Evolutionary conservation across 2,888 invertebrate species (phyloP), one percentile per base, ranked within the genome.

Genomic region (Quadroppia sp.): DNA sequence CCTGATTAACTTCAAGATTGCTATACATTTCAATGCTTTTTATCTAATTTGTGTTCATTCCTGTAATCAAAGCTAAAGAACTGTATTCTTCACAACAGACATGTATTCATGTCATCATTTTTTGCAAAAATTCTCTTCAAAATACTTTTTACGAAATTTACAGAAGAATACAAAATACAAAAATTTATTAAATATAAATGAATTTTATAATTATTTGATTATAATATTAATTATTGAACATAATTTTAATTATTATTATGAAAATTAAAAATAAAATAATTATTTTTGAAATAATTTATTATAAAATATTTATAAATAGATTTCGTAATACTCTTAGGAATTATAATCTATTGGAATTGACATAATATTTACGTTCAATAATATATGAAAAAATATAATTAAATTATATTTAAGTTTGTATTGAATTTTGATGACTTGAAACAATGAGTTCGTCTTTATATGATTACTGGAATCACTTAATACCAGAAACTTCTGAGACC

Each of bases 1-100:
- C 28, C 61, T 61, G 61, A 61, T 61, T 61, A 61, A 61, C 61
- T 61, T 32, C 7, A 17, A 23, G 53, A 53, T 53, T 53, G 53
- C 20, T 4, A 53, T 53, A 23, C 25, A 61, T 17, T 61, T 30
- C 61, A 61, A 32, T 61, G 61, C 61, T 61, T 32, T 61, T 7
- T 30, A 30, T 32, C 30, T 30, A 61, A 30, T 61, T 61, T 30
- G 7, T 30, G 30, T 30, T 61, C 32, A 17, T 7, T n/a, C 32
- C 45, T 45, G 45, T 45, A 45, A 45, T 45, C 45, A 45, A 45
- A 45, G 40, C 45, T 17, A 45, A 45, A 45, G 45, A 6, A 45
- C n/a, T 45, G 17, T 45, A 13, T 45, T 45, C 45, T 3, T 11
- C 15, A 36, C 36, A 36, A 36, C 36, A 36, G 45, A n/a, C 45